phyloP scores from a whole-genome alignment of 2,888 invertebrate genomes.

The Acronicta psi region DNA sequence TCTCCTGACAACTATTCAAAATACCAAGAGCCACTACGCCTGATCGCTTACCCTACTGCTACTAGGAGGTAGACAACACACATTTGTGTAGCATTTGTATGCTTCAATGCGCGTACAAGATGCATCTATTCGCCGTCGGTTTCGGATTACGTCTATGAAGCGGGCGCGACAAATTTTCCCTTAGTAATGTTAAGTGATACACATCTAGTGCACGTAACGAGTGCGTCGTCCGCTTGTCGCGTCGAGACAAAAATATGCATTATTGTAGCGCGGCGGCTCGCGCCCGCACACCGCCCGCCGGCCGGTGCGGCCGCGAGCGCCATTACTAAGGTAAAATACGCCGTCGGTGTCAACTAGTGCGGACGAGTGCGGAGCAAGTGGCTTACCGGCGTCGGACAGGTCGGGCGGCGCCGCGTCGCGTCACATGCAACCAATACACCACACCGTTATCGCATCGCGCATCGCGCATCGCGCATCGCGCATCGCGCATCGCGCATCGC shows the following conservation, averaged over 20 bases:
- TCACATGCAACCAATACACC: slow-evolving; percentile 83
- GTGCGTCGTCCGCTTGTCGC: slow-evolving; percentile 61
- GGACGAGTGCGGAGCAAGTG: slow-evolving; percentile 61
- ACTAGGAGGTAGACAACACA: neutral
- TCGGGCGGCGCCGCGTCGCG: slow-evolving; percentile 61
- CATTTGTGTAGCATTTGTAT: neutral
- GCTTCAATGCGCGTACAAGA: neutral
- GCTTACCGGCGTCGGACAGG: slow-evolving; percentile 76
- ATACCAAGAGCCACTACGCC: neutral
- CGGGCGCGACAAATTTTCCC: slow-evolving; percentile 84
- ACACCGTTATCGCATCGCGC: slow-evolving; percentile 65
- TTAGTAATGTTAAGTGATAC: slow-evolving; percentile 83
- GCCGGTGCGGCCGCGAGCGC: slow-evolving; percentile 49
- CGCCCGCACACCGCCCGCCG: slow-evolving; percentile 48
- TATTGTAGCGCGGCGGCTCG: slow-evolving; percentile 66
- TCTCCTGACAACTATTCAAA: neutral
- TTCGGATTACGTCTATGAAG: slow-evolving; percentile 69
- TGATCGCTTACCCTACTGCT: too few species aligned
- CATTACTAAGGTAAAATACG: slow-evolving; percentile 87
- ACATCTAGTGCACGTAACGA: slow-evolving; percentile 55
- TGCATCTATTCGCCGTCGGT: slow-evolving; percentile 62
- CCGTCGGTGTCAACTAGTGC: slow-evolving; percentile 70
- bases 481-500: neutral
- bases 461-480: neutral
- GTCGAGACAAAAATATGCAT: slow-evolving; percentile 86